These are phyloP conservation scores for Anolis carolinensis DNA, from an alignment of 2,113 vertebrate genomes.

Conservation along the genomic window DNA sequence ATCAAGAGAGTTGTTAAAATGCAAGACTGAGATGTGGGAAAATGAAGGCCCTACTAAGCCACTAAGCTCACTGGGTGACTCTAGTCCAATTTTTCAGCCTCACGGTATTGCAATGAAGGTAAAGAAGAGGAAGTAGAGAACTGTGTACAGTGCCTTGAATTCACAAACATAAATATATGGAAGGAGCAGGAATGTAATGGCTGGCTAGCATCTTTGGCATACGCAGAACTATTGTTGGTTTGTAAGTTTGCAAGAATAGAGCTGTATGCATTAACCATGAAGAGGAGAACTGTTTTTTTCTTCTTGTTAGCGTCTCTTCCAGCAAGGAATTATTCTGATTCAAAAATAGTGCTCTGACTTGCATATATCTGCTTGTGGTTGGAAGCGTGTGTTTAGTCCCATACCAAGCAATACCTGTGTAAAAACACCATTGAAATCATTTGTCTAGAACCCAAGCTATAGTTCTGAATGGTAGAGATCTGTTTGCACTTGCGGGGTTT, in stretches of 20 bases:
- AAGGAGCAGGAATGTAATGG: background rate
- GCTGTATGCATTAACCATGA: background rate
- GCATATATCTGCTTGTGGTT: background rate
- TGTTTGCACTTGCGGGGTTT: background rate
- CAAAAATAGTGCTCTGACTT: background rate
- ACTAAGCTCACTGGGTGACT: too few relatives aligned
- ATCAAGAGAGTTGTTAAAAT: too few relatives aligned
- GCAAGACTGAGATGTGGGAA: too few relatives aligned
- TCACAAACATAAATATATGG: background rate
- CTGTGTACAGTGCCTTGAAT: background rate
- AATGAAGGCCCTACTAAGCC: too few relatives aligned
- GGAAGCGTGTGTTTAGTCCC: background rate
- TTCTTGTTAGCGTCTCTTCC: background rate
- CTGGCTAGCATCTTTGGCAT: background rate
- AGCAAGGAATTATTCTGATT: background rate
- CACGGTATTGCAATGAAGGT: background rate
- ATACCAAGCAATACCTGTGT: background rate
- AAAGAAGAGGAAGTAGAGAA: background rate
- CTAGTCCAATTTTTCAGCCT: too few relatives aligned
- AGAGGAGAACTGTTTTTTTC: background rate
- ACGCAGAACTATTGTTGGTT: background rate
- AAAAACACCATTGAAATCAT: background rate
- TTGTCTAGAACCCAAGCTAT: background rate
- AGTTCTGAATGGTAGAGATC: background rate
- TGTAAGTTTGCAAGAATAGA: background rate